Conservation (phyloP, 2,113 vertebrate species). For the Cisticola juncidis region DNA sequence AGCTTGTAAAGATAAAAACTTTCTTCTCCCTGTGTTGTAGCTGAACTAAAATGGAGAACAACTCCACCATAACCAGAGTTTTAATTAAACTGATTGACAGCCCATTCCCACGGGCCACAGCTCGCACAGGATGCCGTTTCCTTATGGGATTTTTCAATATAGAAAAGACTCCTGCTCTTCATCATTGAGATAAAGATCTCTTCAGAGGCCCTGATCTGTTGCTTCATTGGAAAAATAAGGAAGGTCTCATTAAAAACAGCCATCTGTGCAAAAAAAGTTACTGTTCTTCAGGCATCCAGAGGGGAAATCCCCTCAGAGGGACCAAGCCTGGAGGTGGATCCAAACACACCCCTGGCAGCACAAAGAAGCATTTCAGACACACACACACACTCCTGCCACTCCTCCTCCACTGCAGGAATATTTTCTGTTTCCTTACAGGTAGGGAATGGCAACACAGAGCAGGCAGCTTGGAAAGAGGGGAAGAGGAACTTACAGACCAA, state of each 20-base stretch:
- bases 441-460: background rate
- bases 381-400: background rate
- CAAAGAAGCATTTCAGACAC: background rate
- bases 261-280: background rate
- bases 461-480: background rate
- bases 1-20: conserved; percentile 7
- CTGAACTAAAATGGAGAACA: background rate
- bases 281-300: background rate
- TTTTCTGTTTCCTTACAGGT: background rate
- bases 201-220: background rate
- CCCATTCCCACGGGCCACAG: background rate
- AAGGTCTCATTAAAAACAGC: background rate
- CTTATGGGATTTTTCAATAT: background rate
- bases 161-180: background rate
- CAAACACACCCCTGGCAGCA: background rate
- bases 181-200: background rate
- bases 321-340: fast-evolving
- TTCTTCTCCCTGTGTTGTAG: fast-evolving
- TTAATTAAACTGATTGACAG: conserved; percentile 51
- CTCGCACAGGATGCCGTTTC: background rate
- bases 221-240: background rate
- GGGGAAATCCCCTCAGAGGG: background rate
- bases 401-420: background rate
- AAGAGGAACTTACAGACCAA: background rate
- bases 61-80: background rate